Conservation (phyloP, 2,797 vertebrate genomes). For the Buceros bicornis region DNA sequence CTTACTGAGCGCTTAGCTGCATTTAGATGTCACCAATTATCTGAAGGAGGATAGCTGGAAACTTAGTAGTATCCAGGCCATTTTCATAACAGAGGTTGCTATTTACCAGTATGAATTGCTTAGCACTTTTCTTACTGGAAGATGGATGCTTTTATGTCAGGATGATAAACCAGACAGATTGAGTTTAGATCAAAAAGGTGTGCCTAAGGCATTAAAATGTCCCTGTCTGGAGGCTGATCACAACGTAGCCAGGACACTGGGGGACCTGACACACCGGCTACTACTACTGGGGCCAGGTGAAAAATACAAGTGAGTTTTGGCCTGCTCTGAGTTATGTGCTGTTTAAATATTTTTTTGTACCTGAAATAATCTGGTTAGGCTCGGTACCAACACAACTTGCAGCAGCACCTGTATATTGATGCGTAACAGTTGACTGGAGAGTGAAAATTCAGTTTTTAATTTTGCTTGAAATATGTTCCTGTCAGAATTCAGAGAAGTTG, state of each 20-base stretch:
- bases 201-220: fast-evolving
- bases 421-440: background rate
- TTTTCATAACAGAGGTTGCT: background rate
- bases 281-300: background rate
- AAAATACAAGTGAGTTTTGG: background rate
- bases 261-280: background rate
- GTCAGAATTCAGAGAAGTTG: background rate
- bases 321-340: fast-evolving
- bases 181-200: background rate
- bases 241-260: fast-evolving
- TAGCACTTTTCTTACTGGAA: background rate
- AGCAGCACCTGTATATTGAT: background rate
- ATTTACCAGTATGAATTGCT: background rate
- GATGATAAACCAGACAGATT: background rate
- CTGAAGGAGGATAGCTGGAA: background rate
- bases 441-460: background rate
- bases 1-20: background rate
- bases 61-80: background rate
- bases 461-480: background rate
- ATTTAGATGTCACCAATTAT: background rate
- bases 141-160: background rate
- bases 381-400: background rate
- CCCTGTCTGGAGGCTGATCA: background rate
- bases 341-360: background rate
- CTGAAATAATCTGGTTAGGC: background rate